These are phyloP conservation scores for Anomalospiza imberbis DNA, from an alignment of 2,797 vertebrate genomes.

Conservation along the genomic window DNA sequence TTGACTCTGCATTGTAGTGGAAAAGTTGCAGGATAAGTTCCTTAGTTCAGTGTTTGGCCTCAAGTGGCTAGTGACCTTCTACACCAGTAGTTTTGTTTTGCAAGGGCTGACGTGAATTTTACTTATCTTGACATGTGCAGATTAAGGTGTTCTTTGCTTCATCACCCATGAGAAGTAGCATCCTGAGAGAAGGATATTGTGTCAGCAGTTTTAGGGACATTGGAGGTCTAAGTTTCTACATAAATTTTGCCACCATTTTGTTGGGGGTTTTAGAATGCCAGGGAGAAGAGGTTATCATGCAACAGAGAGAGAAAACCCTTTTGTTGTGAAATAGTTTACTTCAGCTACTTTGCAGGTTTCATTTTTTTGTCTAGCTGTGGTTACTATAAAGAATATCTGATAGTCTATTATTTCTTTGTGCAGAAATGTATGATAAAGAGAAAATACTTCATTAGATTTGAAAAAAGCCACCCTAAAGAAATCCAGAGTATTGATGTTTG, in stretches of 20 bases:
- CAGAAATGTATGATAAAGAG: not conserved
- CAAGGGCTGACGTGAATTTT: slow-evolving; percentile 16
- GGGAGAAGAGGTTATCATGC: not conserved
- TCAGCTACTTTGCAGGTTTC: not conserved
- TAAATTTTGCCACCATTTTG: not conserved
- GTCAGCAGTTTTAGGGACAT: slow-evolving; percentile 23
- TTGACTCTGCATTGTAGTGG: not conserved
- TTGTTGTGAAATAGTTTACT: not conserved
- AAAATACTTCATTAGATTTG: not conserved
- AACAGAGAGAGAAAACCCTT: not conserved
- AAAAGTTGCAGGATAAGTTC: not conserved
- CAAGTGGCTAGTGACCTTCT: slow-evolving; percentile 1
- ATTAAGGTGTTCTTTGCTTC: slow-evolving; percentile 55
- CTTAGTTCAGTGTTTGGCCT: not conserved
- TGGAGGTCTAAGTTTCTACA: not conserved
- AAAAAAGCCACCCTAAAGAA: not conserved
- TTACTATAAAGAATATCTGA: not conserved
- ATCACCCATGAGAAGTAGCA: slow-evolving; percentile 41
- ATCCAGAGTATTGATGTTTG: not conserved
- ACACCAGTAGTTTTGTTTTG: not conserved
- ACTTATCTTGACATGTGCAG: not conserved
- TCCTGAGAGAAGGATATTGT: not conserved
- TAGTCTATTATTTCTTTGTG: not conserved
- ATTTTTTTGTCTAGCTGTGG: not conserved
- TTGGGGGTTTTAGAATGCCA: not conserved